phyloP scores from a whole-genome alignment of 1,140 invertebrate species.

The Frieseomelitta varia region DNA sequence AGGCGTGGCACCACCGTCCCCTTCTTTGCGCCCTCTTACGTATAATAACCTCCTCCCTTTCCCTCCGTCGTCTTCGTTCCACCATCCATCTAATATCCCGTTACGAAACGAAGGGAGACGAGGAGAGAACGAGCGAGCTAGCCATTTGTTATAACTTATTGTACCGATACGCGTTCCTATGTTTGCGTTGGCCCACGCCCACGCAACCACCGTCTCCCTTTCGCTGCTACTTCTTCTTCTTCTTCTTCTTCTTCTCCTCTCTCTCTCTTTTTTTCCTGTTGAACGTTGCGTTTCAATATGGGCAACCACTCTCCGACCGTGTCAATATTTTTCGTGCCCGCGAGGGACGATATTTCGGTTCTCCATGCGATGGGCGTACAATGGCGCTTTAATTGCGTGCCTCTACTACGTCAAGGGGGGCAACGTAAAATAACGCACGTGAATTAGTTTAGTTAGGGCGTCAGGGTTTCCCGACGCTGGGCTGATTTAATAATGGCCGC shows the following conservation, averaged over 20 bases:
- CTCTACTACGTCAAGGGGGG: not conserved
- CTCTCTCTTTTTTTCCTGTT: not conserved
- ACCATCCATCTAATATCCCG: not conserved
- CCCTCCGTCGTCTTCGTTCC: not conserved
- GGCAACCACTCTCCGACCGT: not conserved
- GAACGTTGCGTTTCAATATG: not conserved
- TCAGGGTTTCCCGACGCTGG: not conserved
- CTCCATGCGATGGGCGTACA: not conserved
- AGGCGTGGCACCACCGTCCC: slow-evolving; percentile 66
- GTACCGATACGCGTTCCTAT: slow-evolving; percentile 60
- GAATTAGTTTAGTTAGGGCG: not conserved
- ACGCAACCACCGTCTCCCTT: slow-evolving; percentile 35
- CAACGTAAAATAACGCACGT: not conserved
- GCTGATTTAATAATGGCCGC: not conserved
- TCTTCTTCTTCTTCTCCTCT: too few species aligned
- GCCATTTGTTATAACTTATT: slow-evolving; percentile 72
- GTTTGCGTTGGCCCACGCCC: slow-evolving; percentile 65
- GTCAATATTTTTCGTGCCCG: slow-evolving; percentile 39
- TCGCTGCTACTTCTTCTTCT: not conserved
- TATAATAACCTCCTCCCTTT: not conserved
- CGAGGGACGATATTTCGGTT: slow-evolving; percentile 4
- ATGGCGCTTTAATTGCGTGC: slow-evolving; percentile 26
- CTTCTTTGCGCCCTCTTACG: slow-evolving; percentile 7
- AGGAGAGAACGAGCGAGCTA: slow-evolving; percentile 43
- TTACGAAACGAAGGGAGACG: not conserved